A percentile compares a stretch with the other conserved stretches of the same genome.
phyloP scores from a whole-genome alignment of 2,888 invertebrate genomes.

The Ochropacha duplaris region DNA sequence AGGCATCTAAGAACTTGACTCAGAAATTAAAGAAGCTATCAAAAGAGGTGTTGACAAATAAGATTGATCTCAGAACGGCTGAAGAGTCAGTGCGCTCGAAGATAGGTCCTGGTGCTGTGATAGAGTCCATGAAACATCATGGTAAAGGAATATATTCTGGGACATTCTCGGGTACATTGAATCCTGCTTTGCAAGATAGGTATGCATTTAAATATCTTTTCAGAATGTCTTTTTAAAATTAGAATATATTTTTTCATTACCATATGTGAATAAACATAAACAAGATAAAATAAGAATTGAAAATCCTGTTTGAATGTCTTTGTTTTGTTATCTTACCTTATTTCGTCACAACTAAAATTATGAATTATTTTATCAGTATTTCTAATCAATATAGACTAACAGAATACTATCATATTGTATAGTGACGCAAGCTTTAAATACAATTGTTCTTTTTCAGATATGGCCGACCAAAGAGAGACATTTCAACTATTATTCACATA shows the following conservation, averaged over 20 bases:
- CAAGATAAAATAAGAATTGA: background rate
- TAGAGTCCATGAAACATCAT: constrained; percentile 96
- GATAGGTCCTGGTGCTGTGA: constrained; percentile 88
- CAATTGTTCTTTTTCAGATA: constrained; percentile 73
- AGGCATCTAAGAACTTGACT: constrained; percentile 95
- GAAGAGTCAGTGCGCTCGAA: constrained; percentile 78
- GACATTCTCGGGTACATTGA: constrained; percentile 96
- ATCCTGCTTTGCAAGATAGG: constrained; percentile 95
- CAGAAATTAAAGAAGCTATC: constrained; percentile 95
- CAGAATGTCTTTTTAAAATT: background rate
- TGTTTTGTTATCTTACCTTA: background rate
- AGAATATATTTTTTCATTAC: constrained; percentile 10
- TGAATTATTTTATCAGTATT: background rate
- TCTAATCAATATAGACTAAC: background rate
- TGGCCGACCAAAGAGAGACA: constrained; percentile 95
- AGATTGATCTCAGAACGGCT: constrained; percentile 75
- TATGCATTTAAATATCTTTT: constrained; percentile 30
- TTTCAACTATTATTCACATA: constrained; percentile 97
- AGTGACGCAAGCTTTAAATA: background rate
- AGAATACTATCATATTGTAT: background rate
- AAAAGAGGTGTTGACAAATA: constrained; percentile 92
- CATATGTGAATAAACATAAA: background rate
- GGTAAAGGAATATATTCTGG: constrained; percentile 98
- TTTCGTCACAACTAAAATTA: background rate
- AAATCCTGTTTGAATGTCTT: background rate